Percentiles rank a stretch among this genome's conserved stretches.
Conservation (phyloP, 2,888 invertebrate species). For the Cistogaster globosa region DNA sequence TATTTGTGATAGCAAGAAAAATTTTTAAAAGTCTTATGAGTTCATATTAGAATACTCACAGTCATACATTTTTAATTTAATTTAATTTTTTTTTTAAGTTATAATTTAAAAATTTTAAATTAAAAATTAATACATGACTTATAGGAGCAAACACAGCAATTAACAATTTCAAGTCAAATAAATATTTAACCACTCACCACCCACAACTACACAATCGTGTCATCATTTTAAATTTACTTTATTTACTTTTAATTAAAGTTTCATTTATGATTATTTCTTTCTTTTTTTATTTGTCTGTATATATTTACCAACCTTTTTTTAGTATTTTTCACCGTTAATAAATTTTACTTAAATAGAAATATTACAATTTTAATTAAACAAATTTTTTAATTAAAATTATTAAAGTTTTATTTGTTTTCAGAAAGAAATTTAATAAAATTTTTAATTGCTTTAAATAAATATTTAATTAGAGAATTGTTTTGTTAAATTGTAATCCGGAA, state of each 20-base stretch:
- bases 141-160: constrained; percentile 47
- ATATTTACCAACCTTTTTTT: no score
- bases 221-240: constrained; percentile 18
- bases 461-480: no score
- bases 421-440: no score
- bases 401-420: no score
- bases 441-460: no score
- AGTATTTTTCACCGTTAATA: no score
- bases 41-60: constrained; percentile 49
- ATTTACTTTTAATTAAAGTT: neutral
- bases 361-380: no score
- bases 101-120: constrained; percentile 25
- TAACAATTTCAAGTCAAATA: constrained; percentile 20
- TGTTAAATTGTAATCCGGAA: no score
- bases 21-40: constrained; percentile 31
- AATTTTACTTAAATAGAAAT: no score
- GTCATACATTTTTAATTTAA: constrained; percentile 10
- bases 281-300: no score
- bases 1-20: constrained; percentile 15
- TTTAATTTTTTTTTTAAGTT: constrained; percentile 27
- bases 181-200: constrained; percentile 66
- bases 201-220: constrained; percentile 62
- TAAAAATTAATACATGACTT: constrained; percentile 36
- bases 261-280: no score
- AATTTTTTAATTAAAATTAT: no score